Evolutionary conservation across 2,113 vertebrate genomes (phyloP).

Genomic region (Cyprinus carpio): DNA sequence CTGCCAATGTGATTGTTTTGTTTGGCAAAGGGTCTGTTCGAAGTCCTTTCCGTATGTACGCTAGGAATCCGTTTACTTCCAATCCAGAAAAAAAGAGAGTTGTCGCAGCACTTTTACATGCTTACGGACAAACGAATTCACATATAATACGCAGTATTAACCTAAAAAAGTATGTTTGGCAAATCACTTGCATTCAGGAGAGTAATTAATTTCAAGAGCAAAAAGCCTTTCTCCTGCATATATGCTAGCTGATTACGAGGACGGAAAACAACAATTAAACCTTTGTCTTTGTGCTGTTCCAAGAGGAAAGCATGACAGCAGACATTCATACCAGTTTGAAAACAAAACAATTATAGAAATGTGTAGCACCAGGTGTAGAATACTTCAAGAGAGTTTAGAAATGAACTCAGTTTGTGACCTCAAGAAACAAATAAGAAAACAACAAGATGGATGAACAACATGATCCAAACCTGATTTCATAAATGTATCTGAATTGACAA

Average conservation of each 20-base stretch:
- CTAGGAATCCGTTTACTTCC: background rate
- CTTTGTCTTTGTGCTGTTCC: background rate
- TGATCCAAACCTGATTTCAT: background rate
- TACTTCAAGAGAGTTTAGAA: slow-evolving; percentile 17
- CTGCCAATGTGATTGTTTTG: slow-evolving; percentile 31
- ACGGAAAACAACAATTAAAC: slow-evolving; percentile 36
- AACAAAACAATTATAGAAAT: slow-evolving; percentile 14
- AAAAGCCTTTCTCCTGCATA: slow-evolving; percentile 1
- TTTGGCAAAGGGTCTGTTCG: background rate
- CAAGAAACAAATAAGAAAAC: background rate
- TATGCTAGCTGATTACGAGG: background rate
- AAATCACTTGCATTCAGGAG: slow-evolving; percentile 23
- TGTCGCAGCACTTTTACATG: background rate
- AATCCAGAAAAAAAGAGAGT: background rate
- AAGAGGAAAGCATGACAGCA: slow-evolving; percentile 8
- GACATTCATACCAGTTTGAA: slow-evolving; percentile 26
- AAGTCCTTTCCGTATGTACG: background rate
- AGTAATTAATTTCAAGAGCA: slow-evolving; percentile 15
- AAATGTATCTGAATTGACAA: background rate
- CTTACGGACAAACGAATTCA: background rate
- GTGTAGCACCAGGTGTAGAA: background rate
- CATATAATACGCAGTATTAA: background rate
- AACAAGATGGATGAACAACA: background rate
- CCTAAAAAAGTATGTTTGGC: background rate
- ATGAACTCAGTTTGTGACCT: background rate